Percentiles rank a stretch among this genome's conserved stretches.
phyloP scores from a whole-genome alignment of 2,113 vertebrate species.

The Sorex araneus region DNA sequence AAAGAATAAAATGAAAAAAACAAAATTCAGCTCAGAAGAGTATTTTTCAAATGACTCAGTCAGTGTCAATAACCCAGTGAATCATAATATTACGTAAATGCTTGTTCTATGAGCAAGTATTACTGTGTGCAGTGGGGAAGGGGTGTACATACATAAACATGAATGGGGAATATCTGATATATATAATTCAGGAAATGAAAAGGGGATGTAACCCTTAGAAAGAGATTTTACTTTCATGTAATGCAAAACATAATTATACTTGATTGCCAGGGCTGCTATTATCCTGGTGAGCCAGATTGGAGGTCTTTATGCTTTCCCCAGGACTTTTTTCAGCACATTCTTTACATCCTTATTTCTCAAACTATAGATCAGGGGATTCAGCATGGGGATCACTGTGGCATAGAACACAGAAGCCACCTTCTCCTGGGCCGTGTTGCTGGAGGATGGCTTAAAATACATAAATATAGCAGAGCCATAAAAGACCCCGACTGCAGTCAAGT shows the following conservation, averaged over 20 bases:
- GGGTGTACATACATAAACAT: too few relatives aligned
- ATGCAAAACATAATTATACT: neutral
- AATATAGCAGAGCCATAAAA: constrained; percentile 29
- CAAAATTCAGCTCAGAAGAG: too few relatives aligned
- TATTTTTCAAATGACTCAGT: too few relatives aligned
- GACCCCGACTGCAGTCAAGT: constrained; percentile 25
- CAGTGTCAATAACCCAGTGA: too few relatives aligned
- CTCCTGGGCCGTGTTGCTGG: neutral
- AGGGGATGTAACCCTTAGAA: neutral
- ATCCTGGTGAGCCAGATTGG: neutral
- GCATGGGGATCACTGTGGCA: neutral
- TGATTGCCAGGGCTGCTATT: neutral
- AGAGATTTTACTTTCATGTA: neutral
- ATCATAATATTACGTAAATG: too few relatives aligned
- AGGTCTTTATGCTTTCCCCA: neutral
- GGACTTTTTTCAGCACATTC: neutral
- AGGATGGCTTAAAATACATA: constrained; percentile 49
- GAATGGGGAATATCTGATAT: too few relatives aligned
- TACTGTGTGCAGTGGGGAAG: too few relatives aligned
- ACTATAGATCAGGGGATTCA: constrained; percentile 11
- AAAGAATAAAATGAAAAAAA: too few relatives aligned
- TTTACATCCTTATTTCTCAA: constrained; percentile 58
- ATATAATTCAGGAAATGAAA: neutral
- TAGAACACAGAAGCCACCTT: constrained; percentile 33
- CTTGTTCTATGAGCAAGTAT: too few relatives aligned